Conservation (phyloP, 2,888 invertebrate genomes). For the Anoncus sp. region DNA sequence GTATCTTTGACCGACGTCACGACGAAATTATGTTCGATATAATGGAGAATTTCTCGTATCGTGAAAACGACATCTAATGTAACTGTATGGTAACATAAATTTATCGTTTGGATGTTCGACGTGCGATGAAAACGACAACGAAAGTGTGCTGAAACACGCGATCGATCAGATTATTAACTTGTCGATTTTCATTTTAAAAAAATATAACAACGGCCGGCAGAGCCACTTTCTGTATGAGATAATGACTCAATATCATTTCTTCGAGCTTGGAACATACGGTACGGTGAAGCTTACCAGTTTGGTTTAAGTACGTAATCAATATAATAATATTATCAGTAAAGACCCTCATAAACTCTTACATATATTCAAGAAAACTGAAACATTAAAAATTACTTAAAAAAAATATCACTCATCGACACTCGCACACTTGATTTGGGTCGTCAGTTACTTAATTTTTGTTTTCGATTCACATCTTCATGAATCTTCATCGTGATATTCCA, state of each 20-base stretch:
- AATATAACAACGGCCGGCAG: not conserved
- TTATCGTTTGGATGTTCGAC: conserved; percentile 26
- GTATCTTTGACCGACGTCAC: conserved; percentile 30
- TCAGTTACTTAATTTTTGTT: not conserved
- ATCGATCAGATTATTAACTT: conserved; percentile 26
- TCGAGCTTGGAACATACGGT: not conserved
- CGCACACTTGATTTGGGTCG: not conserved
- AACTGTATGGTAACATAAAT: conserved; percentile 15
- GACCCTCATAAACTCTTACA: not conserved
- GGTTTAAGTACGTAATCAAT: not conserved
- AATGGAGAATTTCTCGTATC: conserved; percentile 38
- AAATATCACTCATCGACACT: not conserved
- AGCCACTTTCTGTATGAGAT: not conserved
- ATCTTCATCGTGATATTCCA: not conserved
- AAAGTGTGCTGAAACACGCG: conserved; percentile 30
- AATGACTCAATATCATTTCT: not conserved
- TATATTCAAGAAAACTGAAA: not conserved
- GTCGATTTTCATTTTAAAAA: conserved; percentile 6
- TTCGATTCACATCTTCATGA: not conserved
- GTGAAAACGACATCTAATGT: conserved; percentile 25
- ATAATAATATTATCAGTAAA: not conserved
- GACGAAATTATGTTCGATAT: conserved; percentile 57
- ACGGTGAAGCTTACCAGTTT: not conserved
- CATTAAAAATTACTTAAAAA: not conserved
- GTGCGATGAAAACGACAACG: conserved; percentile 10